These are phyloP conservation scores for Papilio helenus DNA, from an alignment of 1,140 invertebrate genomes.

Conservation along the genomic window DNA sequence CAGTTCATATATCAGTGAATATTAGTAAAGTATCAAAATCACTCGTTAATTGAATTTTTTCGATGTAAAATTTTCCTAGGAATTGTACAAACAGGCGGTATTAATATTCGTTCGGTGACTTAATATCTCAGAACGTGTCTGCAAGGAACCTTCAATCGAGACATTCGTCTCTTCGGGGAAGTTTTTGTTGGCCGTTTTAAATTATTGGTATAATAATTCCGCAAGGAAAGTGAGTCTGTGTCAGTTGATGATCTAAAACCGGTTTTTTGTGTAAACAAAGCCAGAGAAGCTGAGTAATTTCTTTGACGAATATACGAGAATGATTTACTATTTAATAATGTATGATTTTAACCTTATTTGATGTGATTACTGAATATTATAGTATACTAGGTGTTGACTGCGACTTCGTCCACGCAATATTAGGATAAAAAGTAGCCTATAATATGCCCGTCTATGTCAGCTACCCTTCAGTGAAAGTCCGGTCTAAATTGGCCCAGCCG, in stretches of 20 bases:
- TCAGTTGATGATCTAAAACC: neutral
- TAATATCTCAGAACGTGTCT: neutral
- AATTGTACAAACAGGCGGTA: no score
- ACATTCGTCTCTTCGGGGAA: neutral
- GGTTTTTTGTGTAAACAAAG: conserved; percentile 3
- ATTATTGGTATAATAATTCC: conserved; percentile 2
- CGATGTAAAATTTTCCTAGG: no score
- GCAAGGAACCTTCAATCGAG: neutral
- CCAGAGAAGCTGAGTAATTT: neutral
- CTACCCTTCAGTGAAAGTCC: no score
- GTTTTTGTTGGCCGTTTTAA: neutral
- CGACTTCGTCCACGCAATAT: no score
- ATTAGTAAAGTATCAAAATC: no score
- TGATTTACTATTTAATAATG: no score
- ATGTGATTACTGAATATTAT: neutral
- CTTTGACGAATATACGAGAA: neutral
- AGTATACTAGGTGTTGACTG: no score
- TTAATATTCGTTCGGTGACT: neutral
- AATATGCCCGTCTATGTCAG: no score
- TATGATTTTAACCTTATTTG: neutral
- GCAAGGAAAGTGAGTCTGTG: conserved; percentile 19
- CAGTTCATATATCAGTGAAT: no score
- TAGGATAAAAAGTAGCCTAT: no score
- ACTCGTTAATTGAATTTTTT: no score
- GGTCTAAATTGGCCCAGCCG: no score